Evolutionary conservation across 1,140 invertebrate genomes (phyloP), one percentile per base, ranked within the genome.

Genomic region (Pentalonia nigronervosa): DNA sequence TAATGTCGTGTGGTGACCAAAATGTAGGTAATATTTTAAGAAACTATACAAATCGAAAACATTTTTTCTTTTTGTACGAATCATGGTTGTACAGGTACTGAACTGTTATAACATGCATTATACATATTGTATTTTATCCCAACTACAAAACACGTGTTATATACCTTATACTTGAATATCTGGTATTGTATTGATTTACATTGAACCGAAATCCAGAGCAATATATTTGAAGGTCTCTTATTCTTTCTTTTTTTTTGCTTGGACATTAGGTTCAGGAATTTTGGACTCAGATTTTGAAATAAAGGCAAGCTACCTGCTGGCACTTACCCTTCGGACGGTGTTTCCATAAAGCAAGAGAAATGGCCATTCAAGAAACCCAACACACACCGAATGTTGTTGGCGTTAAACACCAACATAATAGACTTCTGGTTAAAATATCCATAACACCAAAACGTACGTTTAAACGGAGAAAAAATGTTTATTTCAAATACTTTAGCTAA

Each of bases 21-120:
- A 20, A 67, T 25, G 23, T 6, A 30, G 17, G 53, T 0, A 8
- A 67, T 90, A 41, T 67, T 90, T 90, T 47, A 30, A 41, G 30
- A 90, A 90, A 90, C 30, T 67, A 90, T 67, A 67, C 67, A 90
- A 90, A 90, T 90, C 60, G 89, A 90, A 67, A 45, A 90, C n/a
- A 67, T 90, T 67, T 90, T 41, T 47, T 7, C 11, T 60, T 36
- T 45, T 60, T 45, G 56, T 45, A n/a, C 2, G 36, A 45, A n/a
- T 25, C n/a, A 36, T 34, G n/a, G 14, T 25, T 9, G n/a, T 23
- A 84, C 9, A 84, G 34, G 83, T 14, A 45, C 23, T 23, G 0
- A 25, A 45, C 23, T 23, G 0, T 25, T 86, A 86, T 86, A 47
- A 86, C 41, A 84, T 2, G 36, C 36, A 88, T n/a, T 67, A 67